Base-by-base conservation (phyloP, 2,113 vertebrate genomes). In the Vulpes lagopus region DNA sequence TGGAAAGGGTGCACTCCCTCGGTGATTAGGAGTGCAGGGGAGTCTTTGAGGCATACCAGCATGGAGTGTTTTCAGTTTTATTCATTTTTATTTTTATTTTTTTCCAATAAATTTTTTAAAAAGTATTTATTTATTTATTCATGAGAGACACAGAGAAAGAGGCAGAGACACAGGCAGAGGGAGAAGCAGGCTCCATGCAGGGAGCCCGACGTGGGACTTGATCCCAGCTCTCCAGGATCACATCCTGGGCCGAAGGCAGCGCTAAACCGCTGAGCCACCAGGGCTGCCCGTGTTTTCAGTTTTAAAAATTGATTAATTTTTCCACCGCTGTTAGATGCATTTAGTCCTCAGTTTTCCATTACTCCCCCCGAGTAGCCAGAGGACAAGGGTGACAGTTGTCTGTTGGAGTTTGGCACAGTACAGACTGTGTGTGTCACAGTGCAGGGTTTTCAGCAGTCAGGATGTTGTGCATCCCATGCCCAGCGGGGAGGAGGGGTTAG, bases 271-370 rank as follows among this genome's bases (percentile, higher is more conserved):
- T 1, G 6, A 43, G 43, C 6, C 43, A 43, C 43, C 43, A 43
- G 43, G 43, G 43, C 43, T 43, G 5, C 43, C 43, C 43, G 1
- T 38, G 0, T 2, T 11, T 49, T 11, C 10, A 16, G 27, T n/a
- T 43, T 74, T 22, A 16, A 19, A 67, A 90, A 5, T 2, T 15
- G 71, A 59, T 65, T 38, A 2, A 25, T 22, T 17, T 74, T 59
- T 60, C 1, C 30, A n/a, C 23, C 15, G 5, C 15, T 23, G 32
- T 49, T 9, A 1, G 0, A 0, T 27, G 10, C 8, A 30, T 15
- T 2, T 5, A 64, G 59, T 82, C 35, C 62, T 5, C 59, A 17
- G 90, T 22, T 83, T 88, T 53, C 65, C 12, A 0, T 67, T 0
- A 7, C 57, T 43, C 23, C n/a, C n/a, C n/a, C 22, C 5, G 4